Evolutionary conservation across 2,113 vertebrate species (phyloP).

Genomic region (Loxodonta africana): DNA sequence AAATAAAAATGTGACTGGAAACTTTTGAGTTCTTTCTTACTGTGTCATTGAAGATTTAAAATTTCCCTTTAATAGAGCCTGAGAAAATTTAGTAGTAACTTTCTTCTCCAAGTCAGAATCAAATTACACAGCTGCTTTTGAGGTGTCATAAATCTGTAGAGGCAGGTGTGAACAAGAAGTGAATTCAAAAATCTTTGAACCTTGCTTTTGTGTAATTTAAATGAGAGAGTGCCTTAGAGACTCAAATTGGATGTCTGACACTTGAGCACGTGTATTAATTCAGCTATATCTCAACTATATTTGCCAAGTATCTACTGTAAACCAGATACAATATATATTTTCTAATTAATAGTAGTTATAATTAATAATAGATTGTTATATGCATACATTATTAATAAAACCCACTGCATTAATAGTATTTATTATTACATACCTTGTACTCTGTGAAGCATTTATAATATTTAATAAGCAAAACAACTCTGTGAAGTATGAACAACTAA

Average conservation of each 20-base stretch:
- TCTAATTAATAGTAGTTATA: background rate
- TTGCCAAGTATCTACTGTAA: background rate
- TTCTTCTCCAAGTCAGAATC: constrained; percentile 66
- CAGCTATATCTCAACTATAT: background rate
- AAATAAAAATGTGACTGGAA: constrained; percentile 82
- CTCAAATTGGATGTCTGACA: background rate
- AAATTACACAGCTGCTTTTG: constrained; percentile 28
- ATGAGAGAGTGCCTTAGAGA: constrained; percentile 4
- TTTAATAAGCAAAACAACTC: background rate
- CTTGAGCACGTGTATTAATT: background rate
- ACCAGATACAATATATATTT: background rate
- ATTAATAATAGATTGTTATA: background rate
- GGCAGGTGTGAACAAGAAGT: constrained; percentile 63
- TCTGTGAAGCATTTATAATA: background rate
- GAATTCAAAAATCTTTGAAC: constrained; percentile 42
- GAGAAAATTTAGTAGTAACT: constrained; percentile 74
- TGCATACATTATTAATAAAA: background rate
- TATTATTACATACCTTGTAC: background rate
- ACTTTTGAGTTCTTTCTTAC: constrained; percentile 70
- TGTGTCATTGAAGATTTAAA: constrained; percentile 73
- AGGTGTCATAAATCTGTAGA: constrained; percentile 25
- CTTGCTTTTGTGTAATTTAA: background rate
- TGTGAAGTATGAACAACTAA: background rate
- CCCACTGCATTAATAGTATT: background rate
- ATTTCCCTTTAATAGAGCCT: constrained; percentile 61